phyloP scores from a whole-genome alignment of 2,888 invertebrate species.

The Harpalus rufipes region DNA sequence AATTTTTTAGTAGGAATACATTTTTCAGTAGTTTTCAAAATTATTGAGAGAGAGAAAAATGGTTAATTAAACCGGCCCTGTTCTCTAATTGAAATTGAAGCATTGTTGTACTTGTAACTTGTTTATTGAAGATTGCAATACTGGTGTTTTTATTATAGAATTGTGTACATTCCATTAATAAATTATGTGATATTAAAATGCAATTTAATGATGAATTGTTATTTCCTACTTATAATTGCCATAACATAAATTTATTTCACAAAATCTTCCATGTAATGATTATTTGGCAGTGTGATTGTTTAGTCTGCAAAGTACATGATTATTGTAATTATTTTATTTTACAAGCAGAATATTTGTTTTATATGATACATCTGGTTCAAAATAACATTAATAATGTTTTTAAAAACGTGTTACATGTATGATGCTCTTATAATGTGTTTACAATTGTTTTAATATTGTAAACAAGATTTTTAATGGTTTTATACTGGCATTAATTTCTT shows the following conservation, averaged over 20 bases:
- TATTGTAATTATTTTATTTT: neutral
- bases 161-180: neutral
- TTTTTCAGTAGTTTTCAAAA: too few relatives aligned
- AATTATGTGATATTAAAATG: conserved; percentile 4
- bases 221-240: neutral
- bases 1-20: too few relatives aligned
- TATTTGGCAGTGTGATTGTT: neutral
- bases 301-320: neutral
- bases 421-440: conserved; percentile 42
- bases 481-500: conserved; percentile 10
- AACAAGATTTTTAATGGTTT: conserved; percentile 42
- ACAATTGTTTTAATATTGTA: conserved; percentile 2
- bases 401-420: neutral
- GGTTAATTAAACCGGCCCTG: neutral
- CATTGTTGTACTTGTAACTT: neutral
- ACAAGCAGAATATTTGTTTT: neutral
- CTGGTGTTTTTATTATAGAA: neutral
- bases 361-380: neutral
- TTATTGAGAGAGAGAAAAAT: too few relatives aligned
- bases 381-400: neutral
- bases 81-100: neutral
- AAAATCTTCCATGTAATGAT: neutral
- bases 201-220: conserved; percentile 6
- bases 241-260: too few relatives aligned
- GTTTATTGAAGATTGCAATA: neutral